Evolutionary conservation across 2,113 vertebrate genomes (phyloP).

Genomic region (Heterotilapia buettikoferi): DNA sequence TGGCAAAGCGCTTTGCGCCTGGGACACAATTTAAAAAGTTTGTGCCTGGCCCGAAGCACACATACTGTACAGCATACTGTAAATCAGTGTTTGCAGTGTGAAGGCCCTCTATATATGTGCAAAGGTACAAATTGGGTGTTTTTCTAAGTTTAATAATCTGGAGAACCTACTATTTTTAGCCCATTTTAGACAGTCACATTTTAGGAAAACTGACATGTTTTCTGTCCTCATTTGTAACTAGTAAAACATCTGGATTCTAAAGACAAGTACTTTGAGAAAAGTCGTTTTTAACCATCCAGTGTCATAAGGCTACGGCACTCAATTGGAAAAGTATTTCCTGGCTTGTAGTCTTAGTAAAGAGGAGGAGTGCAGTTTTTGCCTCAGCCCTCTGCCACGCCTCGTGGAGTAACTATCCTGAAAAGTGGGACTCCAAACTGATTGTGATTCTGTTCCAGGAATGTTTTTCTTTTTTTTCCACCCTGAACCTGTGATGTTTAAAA

Average conservation of each 20-base stretch:
- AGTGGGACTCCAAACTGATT: conserved; percentile 65
- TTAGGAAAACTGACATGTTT: background rate
- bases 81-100: background rate
- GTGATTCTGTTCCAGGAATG: conserved; percentile 71
- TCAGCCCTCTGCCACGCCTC: conserved; percentile 71
- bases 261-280: background rate
- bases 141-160: background rate
- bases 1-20: conserved; percentile 7
- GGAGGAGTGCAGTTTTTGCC: conserved; percentile 59
- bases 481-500: conserved; percentile 73
- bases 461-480: conserved; percentile 52
- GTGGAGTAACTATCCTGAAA: conserved; percentile 52
- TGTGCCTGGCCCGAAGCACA: background rate
- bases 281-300: background rate
- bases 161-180: background rate
- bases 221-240: background rate
- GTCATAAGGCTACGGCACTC: background rate
- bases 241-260: background rate
- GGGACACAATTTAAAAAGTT: conserved; percentile 20
- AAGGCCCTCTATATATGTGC: background rate
- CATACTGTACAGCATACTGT: conserved; percentile 5
- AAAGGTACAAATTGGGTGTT: background rate
- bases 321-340: conserved; percentile 13
- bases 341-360: background rate
- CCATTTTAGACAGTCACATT: background rate